Evolutionary conservation across 1,140 invertebrate genomes (phyloP).

Genomic region (Himalopsyche phryganea): DNA sequence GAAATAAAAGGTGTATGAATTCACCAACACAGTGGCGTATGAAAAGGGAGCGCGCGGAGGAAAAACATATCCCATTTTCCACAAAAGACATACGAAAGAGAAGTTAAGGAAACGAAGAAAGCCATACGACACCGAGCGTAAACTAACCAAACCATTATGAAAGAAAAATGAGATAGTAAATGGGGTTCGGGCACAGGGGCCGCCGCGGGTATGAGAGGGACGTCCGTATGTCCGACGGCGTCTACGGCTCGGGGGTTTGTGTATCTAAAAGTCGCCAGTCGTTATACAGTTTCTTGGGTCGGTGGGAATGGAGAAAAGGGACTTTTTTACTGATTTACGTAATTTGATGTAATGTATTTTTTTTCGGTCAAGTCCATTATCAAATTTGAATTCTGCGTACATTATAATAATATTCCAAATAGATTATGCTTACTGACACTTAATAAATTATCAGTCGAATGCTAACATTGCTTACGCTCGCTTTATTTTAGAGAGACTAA

Average conservation of each 20-base stretch:
- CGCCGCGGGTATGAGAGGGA: slow-evolving; percentile 11
- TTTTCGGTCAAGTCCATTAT: too few species aligned
- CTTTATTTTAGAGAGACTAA: too few species aligned
- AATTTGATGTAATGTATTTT: too few species aligned
- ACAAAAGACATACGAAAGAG: slow-evolving; percentile 11
- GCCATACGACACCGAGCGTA: slow-evolving; percentile 32
- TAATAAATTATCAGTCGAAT: too few species aligned
- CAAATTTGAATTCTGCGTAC: too few species aligned
- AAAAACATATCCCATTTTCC: slow-evolving; percentile 29
- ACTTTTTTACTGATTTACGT: slow-evolving; percentile 30
- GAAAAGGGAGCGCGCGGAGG: not conserved
- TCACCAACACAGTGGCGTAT: too few species aligned
- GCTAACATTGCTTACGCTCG: too few species aligned
- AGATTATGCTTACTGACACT: too few species aligned
- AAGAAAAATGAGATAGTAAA: slow-evolving; percentile 32
- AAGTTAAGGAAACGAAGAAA: slow-evolving; percentile 28
- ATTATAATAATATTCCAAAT: too few species aligned
- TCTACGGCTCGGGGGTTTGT: not conserved
- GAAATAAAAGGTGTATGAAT: too few species aligned
- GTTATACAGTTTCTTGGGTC: slow-evolving; percentile 34
- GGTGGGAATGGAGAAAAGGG: slow-evolving; percentile 30
- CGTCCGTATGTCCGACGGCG: slow-evolving; percentile 5
- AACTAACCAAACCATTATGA: slow-evolving; percentile 34
- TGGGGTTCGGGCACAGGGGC: slow-evolving; percentile 16
- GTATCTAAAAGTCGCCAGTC: slow-evolving; percentile 30